Evolutionary conservation across 2,797 vertebrate species (phyloP), one percentile per base, ranked within the genome.

Genomic region (Meriones psammophilus): DNA sequence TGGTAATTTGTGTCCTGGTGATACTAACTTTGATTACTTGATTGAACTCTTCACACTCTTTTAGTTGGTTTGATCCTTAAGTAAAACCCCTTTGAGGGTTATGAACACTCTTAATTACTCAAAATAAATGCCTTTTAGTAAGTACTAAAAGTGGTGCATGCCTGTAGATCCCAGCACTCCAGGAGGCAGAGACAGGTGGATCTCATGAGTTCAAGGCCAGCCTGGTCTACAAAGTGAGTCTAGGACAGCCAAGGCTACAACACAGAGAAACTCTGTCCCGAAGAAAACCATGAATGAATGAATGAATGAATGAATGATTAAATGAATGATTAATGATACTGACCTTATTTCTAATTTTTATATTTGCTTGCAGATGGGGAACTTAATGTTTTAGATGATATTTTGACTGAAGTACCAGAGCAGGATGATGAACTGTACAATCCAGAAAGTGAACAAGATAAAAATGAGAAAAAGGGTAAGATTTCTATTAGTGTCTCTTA

Each of bases 391-490:
- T 98, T 99, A 94, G 99, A 99, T 98, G 99, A 99, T 98, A 99
- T 99, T 98, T 98, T 99, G 98, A 99, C 99, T 69, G 99, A 99
- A 98, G 99, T 99, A 94, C 99, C 99, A 12, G 99, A 99, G 97
- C 99, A 99, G 96, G 99, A 99, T 33, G 99, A 99, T 93, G 99
- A 99, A 96, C 98, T 99, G 0, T 99, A 99, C 98, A 99, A 99
- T 92, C 99, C 99, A 0, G 99, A 99, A 96, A 99, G 99, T 2
- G 99, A 99, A 94, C 99, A 99, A 92, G 99, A 99, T 96, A 95
- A 99, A 98, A 99, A 98, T 39, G 99, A 99, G 96, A 99, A 99
- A 98, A 99, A 99, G 98, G 99, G 99, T 99, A 98, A 95, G 58
- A 46, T 50, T 95, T 95, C 42, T 91, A 0, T 86, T 89, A 24